A percentile compares a stretch with the other conserved stretches of the same genome.
These are phyloP conservation scores for Oncorhynchus mykiss DNA, from an alignment of 2,113 vertebrate genomes.

Conservation along the genomic window DNA sequence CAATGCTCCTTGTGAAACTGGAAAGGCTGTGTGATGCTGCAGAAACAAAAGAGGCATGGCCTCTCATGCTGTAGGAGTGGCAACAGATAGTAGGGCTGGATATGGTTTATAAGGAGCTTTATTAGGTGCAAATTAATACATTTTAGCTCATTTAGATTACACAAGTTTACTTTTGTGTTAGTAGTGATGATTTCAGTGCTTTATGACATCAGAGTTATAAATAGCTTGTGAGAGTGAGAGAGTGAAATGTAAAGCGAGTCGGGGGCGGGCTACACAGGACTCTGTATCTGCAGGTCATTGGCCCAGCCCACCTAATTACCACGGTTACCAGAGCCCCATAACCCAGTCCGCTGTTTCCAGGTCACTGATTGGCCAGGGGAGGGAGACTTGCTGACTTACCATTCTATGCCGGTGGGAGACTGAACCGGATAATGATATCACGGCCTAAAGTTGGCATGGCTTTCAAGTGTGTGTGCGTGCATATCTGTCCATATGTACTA, in stretches of 20 bases:
- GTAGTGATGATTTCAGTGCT: conserved; percentile 35
- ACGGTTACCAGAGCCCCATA: not conserved
- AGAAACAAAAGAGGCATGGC: not conserved
- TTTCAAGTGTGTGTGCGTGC: not conserved
- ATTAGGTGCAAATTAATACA: not conserved
- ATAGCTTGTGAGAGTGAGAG: conserved; percentile 29
- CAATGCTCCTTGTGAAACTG: too few relatives aligned
- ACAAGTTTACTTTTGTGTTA: not conserved
- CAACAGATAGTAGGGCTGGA: not conserved
- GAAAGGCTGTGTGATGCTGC: too few relatives aligned
- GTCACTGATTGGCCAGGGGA: conserved; percentile 23
- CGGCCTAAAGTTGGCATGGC: conserved; percentile 2
- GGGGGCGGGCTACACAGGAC: not conserved
- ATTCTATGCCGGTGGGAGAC: not conserved
- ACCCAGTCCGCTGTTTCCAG: conserved; percentile 30
- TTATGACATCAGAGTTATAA: conserved; percentile 38
- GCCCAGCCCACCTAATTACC: conserved; percentile 43
- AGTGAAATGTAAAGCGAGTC: not conserved
- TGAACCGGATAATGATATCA: conserved; percentile 40
- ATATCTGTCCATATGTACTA: not conserved
- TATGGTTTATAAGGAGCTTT: conserved; percentile 1
- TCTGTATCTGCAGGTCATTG: conserved; percentile 35
- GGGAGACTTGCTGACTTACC: conserved; percentile 36
- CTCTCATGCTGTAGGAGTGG: not conserved
- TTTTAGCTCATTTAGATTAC: not conserved